Evolutionary conservation across 1,140 invertebrate species (phyloP), one percentile per base, ranked within the genome.

Genomic region (Drosophila ercepeae): DNA sequence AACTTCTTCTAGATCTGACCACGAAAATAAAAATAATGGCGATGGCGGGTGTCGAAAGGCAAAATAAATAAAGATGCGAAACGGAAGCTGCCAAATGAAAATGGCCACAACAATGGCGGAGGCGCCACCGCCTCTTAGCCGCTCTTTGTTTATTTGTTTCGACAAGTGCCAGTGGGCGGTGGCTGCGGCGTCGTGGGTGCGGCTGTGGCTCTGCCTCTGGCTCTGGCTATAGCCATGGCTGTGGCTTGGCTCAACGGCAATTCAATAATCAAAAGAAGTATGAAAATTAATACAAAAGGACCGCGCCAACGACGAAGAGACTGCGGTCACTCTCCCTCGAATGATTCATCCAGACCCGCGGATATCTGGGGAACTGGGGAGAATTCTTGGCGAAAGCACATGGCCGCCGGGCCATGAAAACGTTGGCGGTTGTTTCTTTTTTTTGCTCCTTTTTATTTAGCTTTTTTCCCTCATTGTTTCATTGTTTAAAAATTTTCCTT

Each of bases 221-320:
- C 8, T 19, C 16, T 42, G 39, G 39, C 14, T 18, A 16, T 19
- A 16, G 11, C 5, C 34, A 18, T 23, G 48, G 29, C 36, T 18
- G 11, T 11, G 57, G 18, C 59, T 42, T 16, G 39, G 14, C 16
- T 16, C 14, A 42, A 61, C 44, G 58, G 45, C 82, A 70, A 81
- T 79, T 79, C 68, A 77, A 86, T 77, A 77, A 88, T 77, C 68
- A 69, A 63, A 74, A 68, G 76, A 73, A 74, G 77, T 74, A 81
- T 81, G 77, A 77, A 76, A 86, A 86, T 86, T 67, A 81, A 86
- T 86, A 81, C 82, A 86, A 88, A 81, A 29, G 68, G 61, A 68
- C 67, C n/a, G 36, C 36, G 36, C 4, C 14, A 16, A 13, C 36
- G 53, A 19, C 55, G 48, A 14, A 14, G 61, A 44, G 48, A 34